Evolutionary conservation across 2,797 vertebrate species (phyloP).

Genomic region (Sebastes alutus): DNA sequence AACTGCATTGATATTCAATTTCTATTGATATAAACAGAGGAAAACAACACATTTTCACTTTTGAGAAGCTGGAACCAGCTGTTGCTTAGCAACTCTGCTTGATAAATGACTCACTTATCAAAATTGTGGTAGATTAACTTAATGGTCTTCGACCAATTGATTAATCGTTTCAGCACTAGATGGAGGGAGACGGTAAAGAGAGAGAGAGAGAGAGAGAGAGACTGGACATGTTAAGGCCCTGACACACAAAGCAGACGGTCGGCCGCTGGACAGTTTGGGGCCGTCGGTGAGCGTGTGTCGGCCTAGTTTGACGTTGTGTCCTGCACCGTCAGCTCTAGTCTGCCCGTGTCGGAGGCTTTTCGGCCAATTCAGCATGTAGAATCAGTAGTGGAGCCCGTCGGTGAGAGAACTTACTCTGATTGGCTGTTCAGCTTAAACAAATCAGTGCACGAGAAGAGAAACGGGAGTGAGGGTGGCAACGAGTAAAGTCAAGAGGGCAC

Average conservation of each 20-base stretch:
- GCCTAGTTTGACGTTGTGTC: too few species aligned
- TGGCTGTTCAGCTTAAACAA: too few species aligned
- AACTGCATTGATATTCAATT: background rate
- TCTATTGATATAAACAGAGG: background rate
- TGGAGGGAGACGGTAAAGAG: background rate
- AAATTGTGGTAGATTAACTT: background rate
- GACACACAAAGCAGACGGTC: too few species aligned
- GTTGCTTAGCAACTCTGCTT: background rate
- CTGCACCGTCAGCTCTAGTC: too few species aligned
- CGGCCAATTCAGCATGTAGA: too few species aligned
- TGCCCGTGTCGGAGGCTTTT: too few species aligned
- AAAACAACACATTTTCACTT: background rate
- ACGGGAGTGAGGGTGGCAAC: accelerated
- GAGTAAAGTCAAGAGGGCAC: too few species aligned
- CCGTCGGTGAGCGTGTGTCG: too few species aligned
- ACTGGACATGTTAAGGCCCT: background rate
- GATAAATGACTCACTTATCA: background rate
- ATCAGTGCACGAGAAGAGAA: too few species aligned
- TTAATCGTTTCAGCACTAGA: background rate
- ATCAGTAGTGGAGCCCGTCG: too few species aligned
- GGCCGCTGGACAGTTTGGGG: too few species aligned
- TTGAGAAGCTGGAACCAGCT: background rate
- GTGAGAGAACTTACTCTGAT: too few species aligned
- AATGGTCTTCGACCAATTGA: background rate
- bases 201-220: background rate